Evolutionary conservation across 2,113 vertebrate genomes (phyloP), one percentile per base, ranked within the genome.

Genomic region (Gymnobelideus leadbeateri): DNA sequence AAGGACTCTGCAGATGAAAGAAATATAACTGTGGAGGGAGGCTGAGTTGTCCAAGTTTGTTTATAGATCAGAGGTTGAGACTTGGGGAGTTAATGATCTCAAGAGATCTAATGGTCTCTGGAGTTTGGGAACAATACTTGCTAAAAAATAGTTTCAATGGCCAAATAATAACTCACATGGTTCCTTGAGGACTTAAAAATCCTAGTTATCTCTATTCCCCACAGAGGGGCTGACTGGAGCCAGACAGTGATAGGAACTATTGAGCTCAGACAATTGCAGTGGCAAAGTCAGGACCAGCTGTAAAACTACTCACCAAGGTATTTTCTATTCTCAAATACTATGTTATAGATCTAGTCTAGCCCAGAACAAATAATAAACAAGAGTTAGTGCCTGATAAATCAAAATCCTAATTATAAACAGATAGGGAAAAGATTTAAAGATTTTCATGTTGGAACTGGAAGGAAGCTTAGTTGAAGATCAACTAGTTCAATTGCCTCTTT

Each of bases 121-220:
- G 52, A 25, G 51, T 57, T 10, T 14, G 26, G 28, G 90, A 92
- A 57, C 46, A 89, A 91, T 46, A 9, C 43, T 91, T 51, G 93
- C 47, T 47, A 93, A 95, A 90, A 94, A 93, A 26, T 16, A 77
- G 37, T 47, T 91, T 94, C 89, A 93, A 92, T 91, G 93, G 91
- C 54, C 14, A 89, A 49, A 16, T 61, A 31, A 89, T 43, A 90
- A 31, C 43, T 51, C n/a, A 10, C 46, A 51, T 24, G 46, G 47
- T 49, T 96, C 47, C 49, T 9, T 3, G 89, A 92, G 89, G 53
- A 31, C 89, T 54, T 26, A 43, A 28, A 8, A 91, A 61, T 31
- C 37, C 9, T 55, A 26, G 11, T 52, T 92, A 68, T 49, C 47
- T 55, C 77, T 89, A 31, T 26, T 46, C 7, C 54, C 91, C 19